Evolutionary conservation across 2,888 invertebrate species (phyloP).

Genomic region (Cremastinae sp.): DNA sequence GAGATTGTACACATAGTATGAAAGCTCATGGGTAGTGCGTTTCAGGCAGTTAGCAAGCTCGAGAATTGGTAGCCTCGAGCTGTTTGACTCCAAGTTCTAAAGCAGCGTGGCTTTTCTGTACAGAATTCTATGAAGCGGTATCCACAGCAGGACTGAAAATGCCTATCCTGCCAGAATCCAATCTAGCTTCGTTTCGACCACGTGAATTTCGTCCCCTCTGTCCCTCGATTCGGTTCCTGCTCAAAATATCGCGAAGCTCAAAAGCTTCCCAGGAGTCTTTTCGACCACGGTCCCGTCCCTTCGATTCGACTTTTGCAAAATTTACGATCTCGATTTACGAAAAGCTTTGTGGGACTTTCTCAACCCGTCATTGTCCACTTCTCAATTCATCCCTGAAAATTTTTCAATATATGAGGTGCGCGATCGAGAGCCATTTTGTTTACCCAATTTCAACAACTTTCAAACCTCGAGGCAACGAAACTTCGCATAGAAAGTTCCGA

Average conservation of each 20-base stretch:
- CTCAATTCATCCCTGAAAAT: slow-evolving; percentile 72
- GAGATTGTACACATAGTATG: background rate
- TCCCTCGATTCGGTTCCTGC: slow-evolving; percentile 10
- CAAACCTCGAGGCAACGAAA: slow-evolving; percentile 32
- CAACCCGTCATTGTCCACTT: slow-evolving; percentile 71
- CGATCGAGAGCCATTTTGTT: slow-evolving; percentile 34
- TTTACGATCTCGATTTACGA: slow-evolving; percentile 59
- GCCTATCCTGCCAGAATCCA: slow-evolving; percentile 43
- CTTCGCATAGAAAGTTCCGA: no score
- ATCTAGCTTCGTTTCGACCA: slow-evolving; percentile 53
- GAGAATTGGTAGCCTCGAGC: slow-evolving; percentile 73
- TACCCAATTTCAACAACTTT: slow-evolving; percentile 40
- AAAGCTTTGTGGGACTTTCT: slow-evolving; percentile 74
- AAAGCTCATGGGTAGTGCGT: slow-evolving; percentile 27
- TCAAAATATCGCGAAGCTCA: background rate
- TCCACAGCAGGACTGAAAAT: slow-evolving; percentile 33
- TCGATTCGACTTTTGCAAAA: slow-evolving; percentile 13
- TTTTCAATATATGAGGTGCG: slow-evolving; percentile 66
- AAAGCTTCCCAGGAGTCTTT: background rate
- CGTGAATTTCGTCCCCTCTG: slow-evolving; percentile 26
- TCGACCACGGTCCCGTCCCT: slow-evolving; percentile 4
- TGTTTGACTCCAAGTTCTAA: slow-evolving; percentile 70
- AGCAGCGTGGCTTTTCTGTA: slow-evolving; percentile 57
- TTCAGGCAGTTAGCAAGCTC: slow-evolving; percentile 71
- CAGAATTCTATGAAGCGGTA: slow-evolving; percentile 54